Base-by-base conservation (phyloP, 2,113 vertebrate genomes). In the Aspidoscelis tigris region DNA sequence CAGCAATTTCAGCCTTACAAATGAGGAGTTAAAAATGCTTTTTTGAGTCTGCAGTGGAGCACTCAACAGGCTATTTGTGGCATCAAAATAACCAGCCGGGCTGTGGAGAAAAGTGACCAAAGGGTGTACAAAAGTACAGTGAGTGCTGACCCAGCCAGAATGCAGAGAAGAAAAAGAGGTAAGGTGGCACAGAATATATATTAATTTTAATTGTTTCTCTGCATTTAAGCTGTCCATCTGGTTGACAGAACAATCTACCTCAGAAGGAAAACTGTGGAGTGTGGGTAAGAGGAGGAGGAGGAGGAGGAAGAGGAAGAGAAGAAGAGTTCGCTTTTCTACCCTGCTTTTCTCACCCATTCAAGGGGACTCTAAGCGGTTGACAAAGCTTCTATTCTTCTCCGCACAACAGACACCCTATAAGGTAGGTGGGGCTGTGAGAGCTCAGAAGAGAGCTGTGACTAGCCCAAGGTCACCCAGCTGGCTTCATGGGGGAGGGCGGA, bases 1-100 rank as follows among this genome's bases (percentile, higher is more conserved):
- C 50, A 33, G 53, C 50, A 81, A 50, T n/a, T 76, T 26, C 58
- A 86, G 66, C 50, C 65, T 64, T 50, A 26, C 66, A 70, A 86
- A 70, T 47, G 18, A 18, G 20, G 65, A 41, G 12, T 26, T 81
- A 73, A 55, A 55, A 61, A 69, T 47, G 4, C 5, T 24, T 66
- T 12, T 71, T 70, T 21, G 11, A 81, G 68, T 55, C 24, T 80
- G 71, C 64, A 58, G 39, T 16, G 33, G 33, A 69, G 78, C 22
- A 8, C 33, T 50, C 33, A 3, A 21, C 7, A 8, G n/a, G 50
- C 61, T 26, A 66, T 26, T n/a, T 39, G 5, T 10, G 26, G n/a
- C 33, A 20, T 24, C 21, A n/a, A 53, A 14, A 12, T 21, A 61
- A 21, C 47, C 50, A 69, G 39, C 66, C 47, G 68, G 41, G 16